A percentile compares a stretch with the other conserved stretches of the same genome.
Evolutionary conservation across 2,113 vertebrate species (phyloP).

Genomic region (Ondatra zibethicus): DNA sequence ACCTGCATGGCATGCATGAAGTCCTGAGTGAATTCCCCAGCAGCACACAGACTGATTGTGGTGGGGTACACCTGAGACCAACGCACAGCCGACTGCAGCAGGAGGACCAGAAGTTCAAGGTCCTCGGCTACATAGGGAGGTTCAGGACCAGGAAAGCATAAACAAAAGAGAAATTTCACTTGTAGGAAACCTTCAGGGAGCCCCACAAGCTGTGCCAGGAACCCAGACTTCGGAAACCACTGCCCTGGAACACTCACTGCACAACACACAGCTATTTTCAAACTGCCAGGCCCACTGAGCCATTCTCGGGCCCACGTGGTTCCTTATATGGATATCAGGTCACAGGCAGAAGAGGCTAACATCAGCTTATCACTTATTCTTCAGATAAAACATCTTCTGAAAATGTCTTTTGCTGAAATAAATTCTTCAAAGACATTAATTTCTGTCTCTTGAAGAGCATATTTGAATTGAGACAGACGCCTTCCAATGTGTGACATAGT

Average conservation of each 20-base stretch:
- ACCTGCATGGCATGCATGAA: background rate
- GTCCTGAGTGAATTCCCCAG: background rate
- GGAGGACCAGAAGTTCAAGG: background rate
- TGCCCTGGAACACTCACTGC: background rate
- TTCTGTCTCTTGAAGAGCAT: conserved; percentile 55
- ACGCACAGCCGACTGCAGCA: background rate
- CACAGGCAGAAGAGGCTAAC: conserved; percentile 26
- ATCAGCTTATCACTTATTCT: conserved; percentile 45
- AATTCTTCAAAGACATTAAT: conserved; percentile 70
- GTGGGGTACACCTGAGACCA: background rate
- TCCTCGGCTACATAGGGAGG: background rate
- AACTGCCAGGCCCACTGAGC: conserved; percentile 28
- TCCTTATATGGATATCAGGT: conserved; percentile 27
- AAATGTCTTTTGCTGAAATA: conserved; percentile 58
- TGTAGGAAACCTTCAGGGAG: background rate
- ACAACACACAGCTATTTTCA: conserved; percentile 20
- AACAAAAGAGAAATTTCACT: background rate
- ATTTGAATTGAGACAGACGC: conserved; percentile 63
- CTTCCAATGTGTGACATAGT: conserved; percentile 48
- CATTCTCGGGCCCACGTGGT: background rate
- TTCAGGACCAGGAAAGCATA: background rate
- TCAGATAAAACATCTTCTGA: conserved; percentile 56
- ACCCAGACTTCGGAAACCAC: background rate
- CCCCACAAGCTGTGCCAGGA: background rate
- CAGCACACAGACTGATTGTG: too few relatives aligned